These are phyloP conservation scores for Trisateles emortualis DNA, from an alignment of 2,888 invertebrate genomes.

Conservation along the genomic window DNA sequence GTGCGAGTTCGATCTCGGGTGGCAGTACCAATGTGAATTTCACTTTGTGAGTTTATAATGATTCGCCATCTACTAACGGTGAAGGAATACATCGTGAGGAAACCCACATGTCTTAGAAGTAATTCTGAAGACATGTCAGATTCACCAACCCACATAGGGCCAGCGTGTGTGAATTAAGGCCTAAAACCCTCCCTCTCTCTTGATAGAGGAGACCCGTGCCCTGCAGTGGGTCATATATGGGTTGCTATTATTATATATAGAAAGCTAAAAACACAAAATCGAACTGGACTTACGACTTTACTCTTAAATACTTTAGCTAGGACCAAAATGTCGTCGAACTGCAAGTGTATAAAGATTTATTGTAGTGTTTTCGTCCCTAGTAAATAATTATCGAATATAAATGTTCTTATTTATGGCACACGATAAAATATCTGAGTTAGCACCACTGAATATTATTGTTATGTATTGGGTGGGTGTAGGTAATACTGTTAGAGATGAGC, in stretches of 20 bases:
- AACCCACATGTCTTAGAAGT: no score
- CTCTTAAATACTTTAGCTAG: constrained; percentile 48
- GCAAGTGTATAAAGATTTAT: constrained; percentile 37
- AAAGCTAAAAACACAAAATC: neutral
- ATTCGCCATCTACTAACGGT: no score
- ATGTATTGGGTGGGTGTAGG: constrained; percentile 15
- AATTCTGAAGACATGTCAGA: no score
- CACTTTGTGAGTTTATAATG: no score
- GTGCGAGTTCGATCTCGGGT: no score
- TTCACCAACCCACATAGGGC: no score
- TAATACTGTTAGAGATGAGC: constrained; percentile 10
- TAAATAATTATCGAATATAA: constrained; percentile 65
- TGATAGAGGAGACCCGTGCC: no score
- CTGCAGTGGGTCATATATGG: no score
- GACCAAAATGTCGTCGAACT: constrained; percentile 54
- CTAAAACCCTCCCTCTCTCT: no score
- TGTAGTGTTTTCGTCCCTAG: constrained; percentile 54
- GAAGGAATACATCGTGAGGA: no score
- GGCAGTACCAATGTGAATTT: no score
- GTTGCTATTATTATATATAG: neutral
- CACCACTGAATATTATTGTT: constrained; percentile 22
- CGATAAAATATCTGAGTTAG: constrained; percentile 57
- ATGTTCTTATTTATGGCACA: constrained; percentile 60
- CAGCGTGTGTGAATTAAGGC: no score
- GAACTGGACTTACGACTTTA: constrained; percentile 25